Conservation (phyloP, 1,140 invertebrate genomes). For the Drosophila pachea region DNA sequence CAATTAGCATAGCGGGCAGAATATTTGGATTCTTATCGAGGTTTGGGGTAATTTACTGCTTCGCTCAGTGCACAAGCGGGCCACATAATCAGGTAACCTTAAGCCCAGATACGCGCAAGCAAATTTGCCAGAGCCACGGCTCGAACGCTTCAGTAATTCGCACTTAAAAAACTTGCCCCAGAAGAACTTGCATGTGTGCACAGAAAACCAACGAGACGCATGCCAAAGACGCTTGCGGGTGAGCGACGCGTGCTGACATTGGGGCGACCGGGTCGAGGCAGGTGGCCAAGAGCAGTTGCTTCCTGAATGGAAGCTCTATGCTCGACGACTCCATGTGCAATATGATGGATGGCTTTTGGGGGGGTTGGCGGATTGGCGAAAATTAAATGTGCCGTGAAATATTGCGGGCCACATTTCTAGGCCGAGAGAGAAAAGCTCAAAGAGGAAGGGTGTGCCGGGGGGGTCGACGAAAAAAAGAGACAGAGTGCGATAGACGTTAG, state of each 20-base stretch:
- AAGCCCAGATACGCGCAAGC: slow-evolving; percentile 5
- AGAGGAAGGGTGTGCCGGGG: not conserved
- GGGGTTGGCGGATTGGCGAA: slow-evolving; percentile 25
- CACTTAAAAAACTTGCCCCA: not conserved
- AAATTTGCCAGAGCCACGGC: slow-evolving; percentile 12
- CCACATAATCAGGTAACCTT: slow-evolving; percentile 26
- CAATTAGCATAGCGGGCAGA: not conserved
- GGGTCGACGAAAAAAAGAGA: not conserved
- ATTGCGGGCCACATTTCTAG: slow-evolving; percentile 33
- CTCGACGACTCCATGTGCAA: slow-evolving; percentile 15
- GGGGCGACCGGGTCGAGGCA: slow-evolving; percentile 13
- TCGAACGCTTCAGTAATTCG: slow-evolving; percentile 29
- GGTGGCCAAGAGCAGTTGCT: slow-evolving; percentile 30
- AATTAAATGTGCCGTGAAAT: slow-evolving; percentile 45
- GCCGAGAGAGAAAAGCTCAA: not conserved
- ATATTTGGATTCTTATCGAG: slow-evolving; percentile 29
- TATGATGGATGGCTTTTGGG: slow-evolving; percentile 33
- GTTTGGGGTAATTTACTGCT: slow-evolving; percentile 18
- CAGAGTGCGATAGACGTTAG: slow-evolving; percentile 4
- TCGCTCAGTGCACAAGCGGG: slow-evolving; percentile 35
- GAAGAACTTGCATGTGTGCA: slow-evolving; percentile 15
- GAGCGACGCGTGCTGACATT: slow-evolving; percentile 32
- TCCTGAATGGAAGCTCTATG: slow-evolving; percentile 27
- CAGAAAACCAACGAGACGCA: slow-evolving; percentile 1
- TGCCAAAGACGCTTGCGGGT: slow-evolving; percentile 2